These are phyloP conservation scores for Pitta sordida DNA, from an alignment of 2,113 vertebrate genomes.

Conservation along the genomic window DNA sequence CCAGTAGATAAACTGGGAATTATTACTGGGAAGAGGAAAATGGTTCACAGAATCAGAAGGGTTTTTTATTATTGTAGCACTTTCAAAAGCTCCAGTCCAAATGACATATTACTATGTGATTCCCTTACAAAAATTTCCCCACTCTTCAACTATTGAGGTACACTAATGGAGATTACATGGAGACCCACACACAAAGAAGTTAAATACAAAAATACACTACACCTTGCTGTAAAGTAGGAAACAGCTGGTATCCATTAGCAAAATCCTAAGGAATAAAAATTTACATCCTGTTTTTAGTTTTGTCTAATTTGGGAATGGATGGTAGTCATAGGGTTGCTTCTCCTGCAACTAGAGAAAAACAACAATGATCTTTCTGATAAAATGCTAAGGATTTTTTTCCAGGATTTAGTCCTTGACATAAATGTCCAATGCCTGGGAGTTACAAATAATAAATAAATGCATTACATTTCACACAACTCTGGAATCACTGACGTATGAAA, in stretches of 20 bases:
- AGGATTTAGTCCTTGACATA: neutral
- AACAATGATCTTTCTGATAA: neutral
- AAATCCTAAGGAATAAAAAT: neutral
- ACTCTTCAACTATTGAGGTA: neutral
- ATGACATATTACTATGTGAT: neutral
- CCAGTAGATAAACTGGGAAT: neutral
- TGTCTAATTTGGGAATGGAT: neutral
- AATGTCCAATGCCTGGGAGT: neutral
- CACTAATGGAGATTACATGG: neutral
- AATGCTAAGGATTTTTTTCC: neutral
- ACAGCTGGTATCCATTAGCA: neutral
- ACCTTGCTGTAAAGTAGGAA: neutral
- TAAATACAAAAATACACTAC: neutral
- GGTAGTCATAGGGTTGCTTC: neutral
- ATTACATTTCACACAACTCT: neutral
- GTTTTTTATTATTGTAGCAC: neutral
- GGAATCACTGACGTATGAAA: neutral
- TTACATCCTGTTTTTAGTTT: neutral
- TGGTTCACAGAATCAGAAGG: neutral
- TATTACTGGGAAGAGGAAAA: neutral
- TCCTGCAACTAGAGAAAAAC: neutral
- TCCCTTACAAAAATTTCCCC: neutral
- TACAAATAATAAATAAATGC: neutral
- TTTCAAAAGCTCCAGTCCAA: neutral
- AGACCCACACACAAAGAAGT: neutral